Base-by-base conservation (phyloP, 2,113 vertebrate genomes). In the Cochlearius cochlearius region DNA sequence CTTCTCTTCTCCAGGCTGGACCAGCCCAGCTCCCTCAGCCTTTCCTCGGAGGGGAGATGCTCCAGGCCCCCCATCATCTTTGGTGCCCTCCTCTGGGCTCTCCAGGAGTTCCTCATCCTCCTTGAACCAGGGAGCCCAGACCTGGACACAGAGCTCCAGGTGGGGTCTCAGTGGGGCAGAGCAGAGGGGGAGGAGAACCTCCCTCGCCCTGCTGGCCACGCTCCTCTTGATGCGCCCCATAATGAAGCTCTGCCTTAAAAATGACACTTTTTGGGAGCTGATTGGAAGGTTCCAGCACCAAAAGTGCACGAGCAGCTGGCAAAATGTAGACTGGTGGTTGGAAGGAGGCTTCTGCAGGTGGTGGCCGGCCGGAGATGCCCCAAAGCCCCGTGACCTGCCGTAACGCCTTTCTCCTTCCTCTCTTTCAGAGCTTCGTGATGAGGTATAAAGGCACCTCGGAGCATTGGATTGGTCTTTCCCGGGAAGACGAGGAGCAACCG, bases 221-320 rank as follows among this genome's bases (percentile, higher is more conserved):
- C n/a, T n/a, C n/a, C n/a, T n/a, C n/a, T n/a, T n/a, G n/a, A n/a
- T n/a, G n/a, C n/a, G n/a, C n/a, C n/a, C n/a, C n/a, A n/a, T n/a
- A n/a, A n/a, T 7, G 3, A 56, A 41, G 19, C 30, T 58, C 41
- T 26, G 18, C 43, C 43, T 58, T 22, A 32, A 66, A 17, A 9
- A 7, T 32, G 3, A 32, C 8, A 14, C 21, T 16, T 80, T 76
- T 34, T 22, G 12, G 43, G 5, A 52, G 50, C 5, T 49, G 23
- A 20, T 15, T 11, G 53, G 73, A 53, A 50, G 7, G 27, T 80
- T 49, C 23, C 43, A 63, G 59, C 10, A 18, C 25, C 12, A 23
- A 43, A 56, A 19, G 34, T 60, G 17, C 12, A 34, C 0, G 0
- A 74, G 6, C 3, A 30, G n/a, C 36, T 8, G 14, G 1, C 30